A percentile compares a stretch with the other conserved stretches of the same genome.
phyloP scores from a whole-genome alignment of 2,113 vertebrate genomes.

The Malurus elegans region DNA sequence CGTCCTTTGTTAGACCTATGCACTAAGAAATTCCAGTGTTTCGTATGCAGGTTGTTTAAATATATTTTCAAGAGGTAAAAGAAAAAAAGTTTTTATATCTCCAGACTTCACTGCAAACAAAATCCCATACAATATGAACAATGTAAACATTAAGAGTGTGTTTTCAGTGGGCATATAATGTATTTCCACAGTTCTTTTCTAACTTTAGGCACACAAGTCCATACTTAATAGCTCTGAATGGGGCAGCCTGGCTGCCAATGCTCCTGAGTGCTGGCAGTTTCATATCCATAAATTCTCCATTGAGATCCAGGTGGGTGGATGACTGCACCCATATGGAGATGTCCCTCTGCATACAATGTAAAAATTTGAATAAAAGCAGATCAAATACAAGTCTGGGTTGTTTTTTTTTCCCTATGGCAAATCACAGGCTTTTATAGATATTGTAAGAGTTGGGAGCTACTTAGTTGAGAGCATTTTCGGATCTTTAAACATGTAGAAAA shows the following conservation, averaged over 20 bases:
- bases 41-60: background rate
- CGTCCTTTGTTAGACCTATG: slow-evolving; percentile 32
- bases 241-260: background rate
- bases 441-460: slow-evolving; percentile 22
- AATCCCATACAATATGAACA: background rate
- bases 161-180: background rate
- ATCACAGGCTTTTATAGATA: slow-evolving; percentile 1
- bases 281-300: background rate
- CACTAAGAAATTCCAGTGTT: background rate
- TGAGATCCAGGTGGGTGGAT: background rate
- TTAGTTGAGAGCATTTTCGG: slow-evolving; percentile 26
- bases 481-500: slow-evolving; percentile 34
- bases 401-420: background rate
- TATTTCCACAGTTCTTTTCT: background rate
- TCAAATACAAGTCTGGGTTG: background rate
- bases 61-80: slow-evolving; percentile 8
- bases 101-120: background rate
- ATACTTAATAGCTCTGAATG: background rate
- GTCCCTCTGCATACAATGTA: background rate
- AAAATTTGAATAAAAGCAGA: slow-evolving; percentile 19
- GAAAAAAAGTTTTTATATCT: background rate
- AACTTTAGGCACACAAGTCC: background rate
- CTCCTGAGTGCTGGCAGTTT: background rate
- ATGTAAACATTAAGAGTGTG: background rate
- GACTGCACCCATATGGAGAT: background rate